Percentiles rank a stretch among this genome's conserved stretches.
These are phyloP conservation scores for Diprion similis DNA, from an alignment of 1,140 invertebrate genomes.

Conservation along the genomic window DNA sequence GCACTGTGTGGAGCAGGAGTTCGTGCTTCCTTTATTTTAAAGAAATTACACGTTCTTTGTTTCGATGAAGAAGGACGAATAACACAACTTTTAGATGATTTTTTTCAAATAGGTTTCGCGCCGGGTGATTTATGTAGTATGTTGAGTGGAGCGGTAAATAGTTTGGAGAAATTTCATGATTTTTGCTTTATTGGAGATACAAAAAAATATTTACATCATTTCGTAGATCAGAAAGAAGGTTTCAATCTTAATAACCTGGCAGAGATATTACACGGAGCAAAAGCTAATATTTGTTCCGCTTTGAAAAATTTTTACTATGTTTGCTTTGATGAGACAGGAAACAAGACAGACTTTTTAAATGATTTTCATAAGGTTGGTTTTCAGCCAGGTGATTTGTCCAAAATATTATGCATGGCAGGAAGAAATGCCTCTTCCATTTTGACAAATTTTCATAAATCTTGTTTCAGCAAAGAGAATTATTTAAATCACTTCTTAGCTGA, in stretches of 20 bases:
- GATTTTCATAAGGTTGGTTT: conserved; percentile 40
- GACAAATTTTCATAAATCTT: conserved; percentile 41
- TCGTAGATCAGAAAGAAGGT: conserved; percentile 30
- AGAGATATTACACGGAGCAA: conserved; percentile 38
- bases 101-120: conserved; percentile 38
- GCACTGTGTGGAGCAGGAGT: conserved; percentile 36
- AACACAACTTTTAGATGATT: conserved; percentile 39
- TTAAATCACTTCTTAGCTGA: conserved; percentile 33
- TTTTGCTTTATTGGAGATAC: conserved; percentile 40
- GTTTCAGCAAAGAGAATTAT: conserved; percentile 39
- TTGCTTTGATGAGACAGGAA: conserved; percentile 41
- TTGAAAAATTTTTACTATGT: conserved; percentile 43
- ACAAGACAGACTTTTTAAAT: conserved; percentile 34
- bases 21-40: conserved; percentile 32
- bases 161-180: conserved; percentile 38
- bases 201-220: conserved; percentile 36
- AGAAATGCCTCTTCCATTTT: conserved; percentile 41
- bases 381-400: conserved; percentile 35
- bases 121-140: conserved; percentile 36
- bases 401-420: conserved; percentile 40
- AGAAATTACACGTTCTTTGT: conserved; percentile 36
- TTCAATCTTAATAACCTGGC: conserved; percentile 37
- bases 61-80: conserved; percentile 35
- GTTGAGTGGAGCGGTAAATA: conserved; percentile 31
- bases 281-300: conserved; percentile 38